Percentiles rank a stretch among this genome's conserved stretches.
These are phyloP conservation scores for Nephila pilipes DNA, from an alignment of 1,140 invertebrate genomes.

Conservation along the genomic window DNA sequence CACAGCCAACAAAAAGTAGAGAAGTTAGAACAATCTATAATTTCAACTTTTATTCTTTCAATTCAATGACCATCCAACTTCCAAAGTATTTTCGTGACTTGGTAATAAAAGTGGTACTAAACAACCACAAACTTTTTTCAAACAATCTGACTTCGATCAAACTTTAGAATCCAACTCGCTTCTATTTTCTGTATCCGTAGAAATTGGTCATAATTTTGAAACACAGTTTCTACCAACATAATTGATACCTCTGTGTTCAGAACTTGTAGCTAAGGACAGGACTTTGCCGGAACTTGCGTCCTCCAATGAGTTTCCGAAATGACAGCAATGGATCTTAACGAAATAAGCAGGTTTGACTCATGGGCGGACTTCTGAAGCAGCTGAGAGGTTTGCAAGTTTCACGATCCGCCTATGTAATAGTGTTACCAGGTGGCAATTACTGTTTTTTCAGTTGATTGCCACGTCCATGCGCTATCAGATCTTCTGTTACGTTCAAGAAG, in stretches of 20 bases:
- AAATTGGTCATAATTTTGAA: background rate
- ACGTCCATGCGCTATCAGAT: background rate
- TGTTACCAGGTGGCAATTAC: constrained; percentile 34
- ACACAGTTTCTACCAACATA: background rate
- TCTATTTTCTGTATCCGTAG: background rate
- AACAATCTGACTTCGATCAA: background rate
- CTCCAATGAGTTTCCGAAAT: constrained; percentile 20
- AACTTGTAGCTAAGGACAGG: background rate
- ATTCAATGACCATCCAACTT: background rate
- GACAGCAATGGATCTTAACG: constrained; percentile 43
- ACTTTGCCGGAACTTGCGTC: background rate
- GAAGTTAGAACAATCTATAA: too few relatives aligned
- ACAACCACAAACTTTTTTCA: background rate
- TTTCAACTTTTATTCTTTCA: too few relatives aligned
- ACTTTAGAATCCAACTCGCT: background rate
- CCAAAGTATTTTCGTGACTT: background rate
- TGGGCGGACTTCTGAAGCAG: background rate
- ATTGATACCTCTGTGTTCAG: background rate
- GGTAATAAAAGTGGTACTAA: background rate
- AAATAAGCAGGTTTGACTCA: constrained; percentile 31
- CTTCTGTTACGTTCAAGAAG: background rate
- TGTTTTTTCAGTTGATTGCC: background rate
- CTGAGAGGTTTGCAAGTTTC: background rate
- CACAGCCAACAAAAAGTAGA: too few relatives aligned
- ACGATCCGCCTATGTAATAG: constrained; percentile 49